phyloP scores from a whole-genome alignment of 2,888 invertebrate species.

The Crepidodera aurea region DNA sequence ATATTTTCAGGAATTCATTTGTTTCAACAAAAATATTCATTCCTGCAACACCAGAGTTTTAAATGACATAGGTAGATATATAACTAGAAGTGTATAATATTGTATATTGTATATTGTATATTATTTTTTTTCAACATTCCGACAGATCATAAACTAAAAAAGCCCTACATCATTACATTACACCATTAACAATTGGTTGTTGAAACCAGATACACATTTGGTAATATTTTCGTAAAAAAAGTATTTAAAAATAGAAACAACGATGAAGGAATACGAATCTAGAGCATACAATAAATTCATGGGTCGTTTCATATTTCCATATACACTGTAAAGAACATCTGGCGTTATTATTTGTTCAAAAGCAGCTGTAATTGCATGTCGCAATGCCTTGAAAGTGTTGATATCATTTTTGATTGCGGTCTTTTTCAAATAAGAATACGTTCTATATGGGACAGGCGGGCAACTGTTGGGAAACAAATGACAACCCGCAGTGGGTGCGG shows the following conservation, averaged over 20 bases:
- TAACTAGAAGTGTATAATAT: too few relatives aligned
- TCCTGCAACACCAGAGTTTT: too few relatives aligned
- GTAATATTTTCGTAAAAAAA: neutral
- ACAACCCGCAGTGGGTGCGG: constrained; percentile 19
- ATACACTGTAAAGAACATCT: constrained; percentile 34
- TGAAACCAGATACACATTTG: neutral
- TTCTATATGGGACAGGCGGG: constrained; percentile 17
- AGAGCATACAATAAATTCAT: constrained; percentile 25
- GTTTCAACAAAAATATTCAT: too few relatives aligned
- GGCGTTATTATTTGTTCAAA: constrained; percentile 34
- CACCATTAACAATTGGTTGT: neutral
- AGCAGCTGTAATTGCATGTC: constrained; percentile 37
- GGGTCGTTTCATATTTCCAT: constrained; percentile 36
- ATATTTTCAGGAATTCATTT: too few relatives aligned
- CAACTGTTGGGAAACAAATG: constrained; percentile 16
- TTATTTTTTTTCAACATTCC: too few relatives aligned
- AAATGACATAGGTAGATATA: too few relatives aligned
- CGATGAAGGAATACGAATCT: neutral
- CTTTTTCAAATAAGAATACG: constrained; percentile 24
- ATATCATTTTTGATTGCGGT: constrained; percentile 35
- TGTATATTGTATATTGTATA: too few relatives aligned
- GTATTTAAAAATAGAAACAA: neutral
- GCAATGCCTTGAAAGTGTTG: constrained; percentile 35
- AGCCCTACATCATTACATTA: too few relatives aligned
- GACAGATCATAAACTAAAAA: too few relatives aligned